A percentile compares a stretch with the other conserved stretches of the same genome.
Conservation (phyloP, 2,113 vertebrate species). For the Etheostoma spectabile region DNA sequence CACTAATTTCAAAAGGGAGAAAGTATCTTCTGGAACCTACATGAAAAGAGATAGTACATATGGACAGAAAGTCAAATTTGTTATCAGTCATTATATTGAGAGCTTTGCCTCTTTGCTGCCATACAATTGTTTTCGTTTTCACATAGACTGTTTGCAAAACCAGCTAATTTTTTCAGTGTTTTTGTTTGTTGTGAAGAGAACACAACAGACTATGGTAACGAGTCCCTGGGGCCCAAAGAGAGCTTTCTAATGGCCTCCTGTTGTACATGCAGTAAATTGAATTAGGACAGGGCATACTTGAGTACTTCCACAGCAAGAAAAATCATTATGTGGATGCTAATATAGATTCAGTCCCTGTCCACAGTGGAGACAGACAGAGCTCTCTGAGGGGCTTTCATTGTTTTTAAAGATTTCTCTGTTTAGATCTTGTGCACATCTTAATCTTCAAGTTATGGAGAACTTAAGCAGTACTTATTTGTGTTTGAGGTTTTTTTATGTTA, state of each 20-base stretch:
- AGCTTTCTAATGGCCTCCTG: background rate
- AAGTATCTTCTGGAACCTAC: background rate
- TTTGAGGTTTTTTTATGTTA: background rate
- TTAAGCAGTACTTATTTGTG: background rate
- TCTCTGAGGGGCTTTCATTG: background rate
- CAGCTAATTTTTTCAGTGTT: background rate
- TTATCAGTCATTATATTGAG: background rate
- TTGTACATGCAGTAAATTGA: slow-evolving; percentile 1
- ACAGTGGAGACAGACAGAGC: background rate
- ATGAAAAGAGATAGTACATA: background rate
- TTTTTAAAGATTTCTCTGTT: background rate
- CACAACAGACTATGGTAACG: slow-evolving; percentile 2
- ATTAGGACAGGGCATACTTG: slow-evolving; percentile 1
- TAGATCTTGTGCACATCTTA: background rate
- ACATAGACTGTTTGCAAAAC: background rate
- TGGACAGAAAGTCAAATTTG: background rate
- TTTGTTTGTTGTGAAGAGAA: slow-evolving; percentile 39
- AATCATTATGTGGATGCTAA: slow-evolving; percentile 13
- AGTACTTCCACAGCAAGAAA: background rate
- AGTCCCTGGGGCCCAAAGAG: background rate
- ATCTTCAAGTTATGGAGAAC: background rate
- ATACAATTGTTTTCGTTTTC: slow-evolving; percentile 10
- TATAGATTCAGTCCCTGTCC: slow-evolving; percentile 18
- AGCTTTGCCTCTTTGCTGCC: slow-evolving; percentile 1
- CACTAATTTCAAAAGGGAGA: background rate